A percentile compares a stretch with the other conserved stretches of the same genome.
These are phyloP conservation scores for Amphiprion clarkii DNA, from an alignment of 2,797 vertebrate genomes.

Conservation along the genomic window DNA sequence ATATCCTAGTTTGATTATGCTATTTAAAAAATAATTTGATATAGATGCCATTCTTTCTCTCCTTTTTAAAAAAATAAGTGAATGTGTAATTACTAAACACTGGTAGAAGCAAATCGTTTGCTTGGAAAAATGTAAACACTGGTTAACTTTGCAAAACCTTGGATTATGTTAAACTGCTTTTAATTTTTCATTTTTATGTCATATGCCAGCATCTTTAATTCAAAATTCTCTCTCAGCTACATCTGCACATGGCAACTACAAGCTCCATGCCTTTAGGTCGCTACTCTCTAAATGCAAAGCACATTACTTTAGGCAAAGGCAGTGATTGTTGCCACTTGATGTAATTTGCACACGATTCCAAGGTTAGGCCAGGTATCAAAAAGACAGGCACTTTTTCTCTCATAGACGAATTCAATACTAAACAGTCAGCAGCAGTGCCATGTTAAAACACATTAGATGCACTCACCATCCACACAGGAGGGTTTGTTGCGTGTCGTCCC, in stretches of 20 bases:
- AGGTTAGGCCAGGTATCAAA: background rate
- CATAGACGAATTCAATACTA: background rate
- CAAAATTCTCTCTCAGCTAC: background rate
- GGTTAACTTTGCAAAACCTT: background rate
- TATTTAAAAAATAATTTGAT: too few relatives aligned
- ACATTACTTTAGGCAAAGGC: background rate
- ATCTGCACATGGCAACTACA: background rate
- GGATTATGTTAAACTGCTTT: background rate
- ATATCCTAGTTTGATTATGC: background rate
- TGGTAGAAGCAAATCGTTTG: background rate
- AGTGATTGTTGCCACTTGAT: background rate
- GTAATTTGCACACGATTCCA: background rate
- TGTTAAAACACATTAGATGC: constrained; percentile 6
- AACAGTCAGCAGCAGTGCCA: background rate
- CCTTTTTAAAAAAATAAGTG: background rate
- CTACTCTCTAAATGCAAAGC: background rate
- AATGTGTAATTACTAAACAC: background rate
- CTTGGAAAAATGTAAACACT: background rate
- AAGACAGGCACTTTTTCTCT: background rate
- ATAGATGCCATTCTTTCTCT: background rate
- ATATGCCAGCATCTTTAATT: background rate
- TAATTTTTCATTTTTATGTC: background rate
- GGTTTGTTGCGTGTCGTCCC: constrained; percentile 99
- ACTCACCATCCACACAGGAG: constrained; percentile 98
- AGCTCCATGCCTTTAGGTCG: background rate